phyloP scores from a whole-genome alignment of 2,888 invertebrate genomes.

The Enchytraeus crypticus region DNA sequence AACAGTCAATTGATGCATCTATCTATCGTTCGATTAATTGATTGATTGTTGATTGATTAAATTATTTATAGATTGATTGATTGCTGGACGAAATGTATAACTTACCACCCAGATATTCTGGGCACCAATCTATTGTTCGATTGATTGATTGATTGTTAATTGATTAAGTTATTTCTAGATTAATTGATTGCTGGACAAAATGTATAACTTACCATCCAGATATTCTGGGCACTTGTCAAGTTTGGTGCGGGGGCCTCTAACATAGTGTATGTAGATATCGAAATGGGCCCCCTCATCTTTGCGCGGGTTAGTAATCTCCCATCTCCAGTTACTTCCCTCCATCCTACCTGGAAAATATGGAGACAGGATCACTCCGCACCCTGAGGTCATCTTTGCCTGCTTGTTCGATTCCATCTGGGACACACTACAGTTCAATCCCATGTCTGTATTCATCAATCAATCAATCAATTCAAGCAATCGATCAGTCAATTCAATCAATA shows the following conservation, averaged over 20 bases:
- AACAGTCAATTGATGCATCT: too few relatives aligned
- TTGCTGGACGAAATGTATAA: too few relatives aligned
- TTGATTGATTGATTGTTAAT: too few relatives aligned
- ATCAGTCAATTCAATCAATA: too few relatives aligned
- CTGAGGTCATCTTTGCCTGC: not conserved
- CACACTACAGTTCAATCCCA: not conserved
- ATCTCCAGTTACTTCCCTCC: conserved; percentile 19
- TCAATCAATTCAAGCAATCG: too few relatives aligned
- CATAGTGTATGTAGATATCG: conserved; percentile 16
- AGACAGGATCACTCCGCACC: conserved; percentile 23
- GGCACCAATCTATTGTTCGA: too few relatives aligned
- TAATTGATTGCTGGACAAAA: too few relatives aligned
- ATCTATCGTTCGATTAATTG: too few relatives aligned
- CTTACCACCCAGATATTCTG: too few relatives aligned
- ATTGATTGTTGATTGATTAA: too few relatives aligned
- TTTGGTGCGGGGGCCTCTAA: conserved; percentile 17
- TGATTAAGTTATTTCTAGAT: too few relatives aligned
- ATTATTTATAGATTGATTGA: too few relatives aligned
- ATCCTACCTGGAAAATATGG: conserved; percentile 22
- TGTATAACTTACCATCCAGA: conserved; percentile 9
- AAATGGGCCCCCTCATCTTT: conserved; percentile 6
- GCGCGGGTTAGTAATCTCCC: conserved; percentile 17
- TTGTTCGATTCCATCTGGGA: conserved; percentile 4
- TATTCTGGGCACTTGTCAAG: conserved; percentile 8
- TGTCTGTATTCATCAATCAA: not conserved